Evolutionary conservation across 2,888 invertebrate genomes (phyloP).

Genomic region (Synergus japonicus): DNA sequence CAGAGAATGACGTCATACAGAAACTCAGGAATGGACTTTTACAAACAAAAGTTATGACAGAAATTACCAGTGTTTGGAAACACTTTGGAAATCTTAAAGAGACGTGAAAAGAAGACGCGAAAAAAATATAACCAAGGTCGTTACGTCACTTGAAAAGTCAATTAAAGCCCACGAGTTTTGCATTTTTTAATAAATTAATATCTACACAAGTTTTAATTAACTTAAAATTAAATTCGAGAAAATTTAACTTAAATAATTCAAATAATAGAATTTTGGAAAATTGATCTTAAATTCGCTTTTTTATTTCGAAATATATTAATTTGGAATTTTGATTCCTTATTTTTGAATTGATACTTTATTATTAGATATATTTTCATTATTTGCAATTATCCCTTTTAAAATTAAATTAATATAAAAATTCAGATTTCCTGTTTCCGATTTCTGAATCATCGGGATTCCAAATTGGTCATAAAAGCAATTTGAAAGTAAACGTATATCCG

Average conservation of each 20-base stretch:
- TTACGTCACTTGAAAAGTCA: not conserved
- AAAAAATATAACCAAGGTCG: not conserved
- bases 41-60: conserved; percentile 17
- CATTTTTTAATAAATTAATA: not conserved
- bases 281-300: not conserved
- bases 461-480: not conserved
- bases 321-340: not conserved
- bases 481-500: not conserved
- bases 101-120: not conserved
- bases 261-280: too few relatives aligned
- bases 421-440: not conserved
- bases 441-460: not conserved
- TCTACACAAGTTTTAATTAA: too few relatives aligned
- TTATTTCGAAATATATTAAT: not conserved
- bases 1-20: conserved; percentile 21
- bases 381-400: not conserved
- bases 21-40: not conserved
- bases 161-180: too few relatives aligned
- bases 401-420: not conserved
- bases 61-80: not conserved
- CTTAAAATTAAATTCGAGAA: too few relatives aligned
- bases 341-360: not conserved
- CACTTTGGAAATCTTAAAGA: not conserved
- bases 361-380: not conserved
- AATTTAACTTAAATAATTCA: too few relatives aligned